Conservation (phyloP, 2,888 invertebrate species). For the Parascotia fuliginaria region DNA sequence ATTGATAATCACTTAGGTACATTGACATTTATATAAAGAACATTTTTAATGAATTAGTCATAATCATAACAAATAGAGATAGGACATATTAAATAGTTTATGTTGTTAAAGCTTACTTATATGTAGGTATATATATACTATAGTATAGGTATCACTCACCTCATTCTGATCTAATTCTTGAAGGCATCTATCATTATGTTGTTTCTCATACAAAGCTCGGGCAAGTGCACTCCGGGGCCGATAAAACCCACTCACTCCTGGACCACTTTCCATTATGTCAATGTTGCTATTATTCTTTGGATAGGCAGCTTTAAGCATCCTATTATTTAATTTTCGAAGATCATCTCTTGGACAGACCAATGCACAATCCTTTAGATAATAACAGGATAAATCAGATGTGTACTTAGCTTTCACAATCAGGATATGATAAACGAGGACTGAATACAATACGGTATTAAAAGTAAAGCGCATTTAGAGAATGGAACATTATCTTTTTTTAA, state of each 20-base stretch:
- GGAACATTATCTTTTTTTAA: slow-evolving; percentile 34
- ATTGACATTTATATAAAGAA: no score
- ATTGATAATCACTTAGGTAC: no score
- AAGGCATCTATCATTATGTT: slow-evolving; percentile 88
- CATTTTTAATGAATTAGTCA: no score
- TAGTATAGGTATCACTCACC: slow-evolving; percentile 75
- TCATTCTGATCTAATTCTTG: slow-evolving; percentile 88
- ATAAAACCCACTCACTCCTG: slow-evolving; percentile 78
- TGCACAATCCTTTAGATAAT: slow-evolving; percentile 63
- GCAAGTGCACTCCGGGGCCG: slow-evolving; percentile 90
- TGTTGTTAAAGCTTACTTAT: no score
- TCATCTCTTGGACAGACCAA: slow-evolving; percentile 55
- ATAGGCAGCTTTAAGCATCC: slow-evolving; percentile 32
- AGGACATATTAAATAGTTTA: no score
- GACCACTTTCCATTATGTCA: slow-evolving; percentile 63
- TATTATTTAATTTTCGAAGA: slow-evolving; percentile 40
- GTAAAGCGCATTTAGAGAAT: slow-evolving; percentile 52
- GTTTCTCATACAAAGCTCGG: slow-evolving; percentile 90
- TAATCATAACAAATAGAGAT: no score
- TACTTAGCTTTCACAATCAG: slow-evolving; percentile 38
- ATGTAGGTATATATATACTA: no score
- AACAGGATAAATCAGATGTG: slow-evolving; percentile 61
- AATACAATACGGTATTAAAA: slow-evolving; percentile 41
- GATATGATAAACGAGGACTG: slow-evolving; percentile 40
- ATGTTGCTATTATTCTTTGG: slow-evolving; percentile 35